Conservation (phyloP, 2,888 invertebrate species). For the Hydropsyche betteni region DNA sequence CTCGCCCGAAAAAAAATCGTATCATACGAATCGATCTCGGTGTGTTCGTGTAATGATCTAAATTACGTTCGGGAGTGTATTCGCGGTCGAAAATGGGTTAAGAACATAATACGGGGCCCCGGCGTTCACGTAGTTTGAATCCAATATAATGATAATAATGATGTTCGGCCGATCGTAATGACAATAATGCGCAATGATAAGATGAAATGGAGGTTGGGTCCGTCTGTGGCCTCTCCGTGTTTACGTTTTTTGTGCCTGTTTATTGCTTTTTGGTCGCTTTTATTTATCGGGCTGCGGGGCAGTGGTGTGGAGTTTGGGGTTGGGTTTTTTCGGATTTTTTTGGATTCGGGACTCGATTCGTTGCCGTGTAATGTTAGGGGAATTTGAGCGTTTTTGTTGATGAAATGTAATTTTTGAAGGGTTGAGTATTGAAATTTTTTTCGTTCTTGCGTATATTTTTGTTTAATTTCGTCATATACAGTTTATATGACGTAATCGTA, state of each 20-base stretch:
- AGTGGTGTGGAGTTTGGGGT: not conserved
- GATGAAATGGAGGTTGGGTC: slow-evolving; percentile 52
- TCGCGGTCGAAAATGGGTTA: slow-evolving; percentile 29
- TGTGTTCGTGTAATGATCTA: not conserved
- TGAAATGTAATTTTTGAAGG: too few relatives aligned
- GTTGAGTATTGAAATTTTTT: too few relatives aligned
- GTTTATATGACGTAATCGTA: too few relatives aligned
- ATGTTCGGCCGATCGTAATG: slow-evolving; percentile 46
- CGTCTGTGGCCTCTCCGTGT: slow-evolving; percentile 45
- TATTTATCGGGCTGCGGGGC: slow-evolving; percentile 35
- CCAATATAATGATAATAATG: slow-evolving; percentile 45
- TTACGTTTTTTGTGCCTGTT: slow-evolving; percentile 47
- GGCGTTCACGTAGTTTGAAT: slow-evolving; percentile 42
- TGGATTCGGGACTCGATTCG: not conserved
- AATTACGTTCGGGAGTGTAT: not conserved
- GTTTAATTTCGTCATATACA: too few relatives aligned
- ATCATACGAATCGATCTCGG: too few relatives aligned
- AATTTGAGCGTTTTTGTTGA: too few relatives aligned
- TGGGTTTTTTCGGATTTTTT: not conserved
- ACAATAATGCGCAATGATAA: slow-evolving; percentile 50
- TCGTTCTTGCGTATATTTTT: too few relatives aligned
- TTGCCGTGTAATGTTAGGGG: too few relatives aligned
- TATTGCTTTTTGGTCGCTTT: slow-evolving; percentile 47
- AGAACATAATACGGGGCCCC: slow-evolving; percentile 31
- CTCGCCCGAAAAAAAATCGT: too few relatives aligned